Evolutionary conservation across 2,888 invertebrate genomes (phyloP), one percentile per base, ranked within the genome.

Genomic region (Drosophila mercatorum): DNA sequence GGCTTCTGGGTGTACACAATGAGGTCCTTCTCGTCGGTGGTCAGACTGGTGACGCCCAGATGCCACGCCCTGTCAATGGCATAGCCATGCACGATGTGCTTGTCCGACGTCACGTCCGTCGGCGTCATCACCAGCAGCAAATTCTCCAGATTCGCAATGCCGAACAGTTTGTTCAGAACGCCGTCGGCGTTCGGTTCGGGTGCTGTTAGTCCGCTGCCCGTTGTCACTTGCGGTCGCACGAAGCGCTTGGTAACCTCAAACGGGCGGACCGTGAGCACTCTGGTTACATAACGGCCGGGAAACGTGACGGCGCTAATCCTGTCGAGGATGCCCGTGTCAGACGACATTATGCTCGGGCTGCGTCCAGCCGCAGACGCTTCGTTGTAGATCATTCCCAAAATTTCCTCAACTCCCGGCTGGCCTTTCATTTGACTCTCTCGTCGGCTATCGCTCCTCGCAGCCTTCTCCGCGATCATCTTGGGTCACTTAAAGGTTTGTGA

Each of bases 41-140:
- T 72, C 12, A 78, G 8, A 11, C 49, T 56, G 5, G 76, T 67
- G 2, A 65, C 61, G 10, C 68, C 76, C 8, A 79, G 14, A 59
- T 78, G 78, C 11, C 38, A 47, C 8, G 64, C 44, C 0, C 38
- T 62, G 22, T 52, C 55, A 3, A 67, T 22, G 0, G 40, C 44
- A 55, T 58, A 78, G 17, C 68, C 70, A 10, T 78, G 80, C n/a
- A 79, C 26, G 0, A 52, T 68, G 5, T 55, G 31, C 6, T 43
- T 31, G 0, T 52, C 36, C 1, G 40, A 12, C 0, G 0, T 0
- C 0, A 4, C 7, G 3, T 14, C 1, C 2, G 59, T 41, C 8
- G 80, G 78, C 2, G 75, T 75, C 5, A 80, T 65, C 2, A 65
- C 10, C 2, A 78, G 58, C 8, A 78, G 8, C 0, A 75, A 7